Evolutionary conservation across 2,888 invertebrate genomes (phyloP).

Genomic region (Trichogramma dendrolimi): DNA sequence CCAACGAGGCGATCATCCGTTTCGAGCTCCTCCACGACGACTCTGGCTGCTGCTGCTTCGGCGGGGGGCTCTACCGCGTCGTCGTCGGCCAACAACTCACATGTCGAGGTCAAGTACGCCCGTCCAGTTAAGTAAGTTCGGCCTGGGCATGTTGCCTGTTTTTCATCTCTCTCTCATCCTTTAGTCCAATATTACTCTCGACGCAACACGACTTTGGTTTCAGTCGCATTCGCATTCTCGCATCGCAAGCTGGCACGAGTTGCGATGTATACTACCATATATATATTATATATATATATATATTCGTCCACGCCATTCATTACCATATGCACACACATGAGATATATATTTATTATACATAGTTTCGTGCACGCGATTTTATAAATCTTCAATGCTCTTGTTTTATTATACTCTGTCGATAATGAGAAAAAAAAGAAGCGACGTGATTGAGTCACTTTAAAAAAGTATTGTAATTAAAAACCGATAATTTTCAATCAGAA

Average conservation of each 20-base stretch:
- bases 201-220: conserved; percentile 16
- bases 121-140: conserved; percentile 47
- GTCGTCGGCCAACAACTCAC: conserved; percentile 23
- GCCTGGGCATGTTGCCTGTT: conserved; percentile 31
- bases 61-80: neutral
- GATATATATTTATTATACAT: neutral
- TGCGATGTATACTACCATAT: neutral
- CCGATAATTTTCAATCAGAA: too few species aligned
- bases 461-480: too few species aligned
- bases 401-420: too few species aligned
- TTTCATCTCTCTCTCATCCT: conserved; percentile 5
- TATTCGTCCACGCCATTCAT: neutral
- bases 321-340: neutral
- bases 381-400: neutral
- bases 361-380: conserved; percentile 7
- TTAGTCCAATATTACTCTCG: neutral
- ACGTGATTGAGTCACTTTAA: too few species aligned
- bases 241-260: neutral
- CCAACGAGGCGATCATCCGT: conserved; percentile 38
- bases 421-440: too few species aligned
- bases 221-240: neutral
- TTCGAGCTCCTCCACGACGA: conserved; percentile 36
- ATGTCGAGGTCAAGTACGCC: conserved; percentile 48
- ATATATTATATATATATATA: neutral
- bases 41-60: neutral